phyloP scores from a whole-genome alignment of 2,888 invertebrate genomes.

The Tipula vernalis region DNA sequence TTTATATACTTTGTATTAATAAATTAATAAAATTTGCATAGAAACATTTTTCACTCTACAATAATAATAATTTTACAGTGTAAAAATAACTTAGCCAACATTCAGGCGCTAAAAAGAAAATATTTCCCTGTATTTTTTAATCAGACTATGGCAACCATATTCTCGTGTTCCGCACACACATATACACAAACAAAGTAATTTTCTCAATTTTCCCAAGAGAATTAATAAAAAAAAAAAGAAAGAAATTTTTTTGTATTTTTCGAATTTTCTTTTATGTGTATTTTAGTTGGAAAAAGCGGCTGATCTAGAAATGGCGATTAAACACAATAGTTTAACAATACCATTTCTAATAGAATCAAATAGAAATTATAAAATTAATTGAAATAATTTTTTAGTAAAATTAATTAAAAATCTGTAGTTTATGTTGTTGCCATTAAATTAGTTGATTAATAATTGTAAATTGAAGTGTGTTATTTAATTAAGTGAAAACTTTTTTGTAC shows the following conservation, averaged over 20 bases:
- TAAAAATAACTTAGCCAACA: background rate
- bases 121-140: background rate
- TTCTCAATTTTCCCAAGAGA: background rate
- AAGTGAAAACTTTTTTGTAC: background rate
- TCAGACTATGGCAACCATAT: background rate
- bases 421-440: background rate
- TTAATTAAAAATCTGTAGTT: conserved; percentile 4
- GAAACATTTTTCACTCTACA: too few species aligned
- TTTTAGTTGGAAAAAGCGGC: conserved; percentile 8
- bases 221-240: background rate
- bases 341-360: background rate
- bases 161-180: background rate
- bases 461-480: background rate
- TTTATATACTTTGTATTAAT: too few species aligned
- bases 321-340: background rate
- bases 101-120: background rate
- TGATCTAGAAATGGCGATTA: conserved; percentile 7
- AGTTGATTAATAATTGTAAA: background rate
- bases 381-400: background rate
- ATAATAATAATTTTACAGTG: background rate
- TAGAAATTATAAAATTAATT: background rate
- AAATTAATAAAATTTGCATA: too few species aligned
- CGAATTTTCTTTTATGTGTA: background rate
- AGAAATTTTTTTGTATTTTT: background rate
- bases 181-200: background rate